Conservation (phyloP, 2,113 vertebrate genomes). For the Hyaena hyaena region DNA sequence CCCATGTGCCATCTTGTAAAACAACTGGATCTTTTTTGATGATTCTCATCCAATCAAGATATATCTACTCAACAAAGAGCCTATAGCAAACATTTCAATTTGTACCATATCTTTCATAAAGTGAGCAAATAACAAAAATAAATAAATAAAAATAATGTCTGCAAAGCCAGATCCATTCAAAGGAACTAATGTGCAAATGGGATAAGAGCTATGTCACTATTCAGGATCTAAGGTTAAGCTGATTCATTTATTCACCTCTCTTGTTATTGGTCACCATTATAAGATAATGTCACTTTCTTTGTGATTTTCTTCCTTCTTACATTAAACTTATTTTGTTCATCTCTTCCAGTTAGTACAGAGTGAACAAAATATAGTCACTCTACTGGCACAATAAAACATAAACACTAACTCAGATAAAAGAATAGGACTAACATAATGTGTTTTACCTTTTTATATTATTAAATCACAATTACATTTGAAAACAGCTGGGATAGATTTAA, state of each 20-base stretch:
- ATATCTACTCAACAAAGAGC: neutral
- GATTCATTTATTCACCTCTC: neutral
- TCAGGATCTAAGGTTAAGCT: neutral
- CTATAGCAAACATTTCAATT: neutral
- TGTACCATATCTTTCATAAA: neutral
- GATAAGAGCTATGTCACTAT: neutral
- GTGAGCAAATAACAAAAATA: neutral
- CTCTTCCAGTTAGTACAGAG: neutral
- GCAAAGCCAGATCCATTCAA: neutral
- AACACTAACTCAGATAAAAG: neutral
- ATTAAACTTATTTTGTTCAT: neutral
- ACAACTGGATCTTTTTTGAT: neutral
- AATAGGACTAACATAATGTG: neutral
- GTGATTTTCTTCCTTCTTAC: neutral
- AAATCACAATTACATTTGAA: neutral
- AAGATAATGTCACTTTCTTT: neutral
- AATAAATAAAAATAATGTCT: neutral
- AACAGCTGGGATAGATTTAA: neutral
- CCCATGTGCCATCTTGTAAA: neutral
- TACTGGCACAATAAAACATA: neutral
- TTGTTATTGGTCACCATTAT: neutral
- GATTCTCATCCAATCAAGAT: neutral
- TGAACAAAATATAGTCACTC: neutral
- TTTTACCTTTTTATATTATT: neutral
- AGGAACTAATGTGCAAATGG: neutral